A percentile compares a stretch with the other conserved stretches of the same genome.
Evolutionary conservation across 2,113 vertebrate genomes (phyloP).

Genomic region (Cinclus mexicanus): DNA sequence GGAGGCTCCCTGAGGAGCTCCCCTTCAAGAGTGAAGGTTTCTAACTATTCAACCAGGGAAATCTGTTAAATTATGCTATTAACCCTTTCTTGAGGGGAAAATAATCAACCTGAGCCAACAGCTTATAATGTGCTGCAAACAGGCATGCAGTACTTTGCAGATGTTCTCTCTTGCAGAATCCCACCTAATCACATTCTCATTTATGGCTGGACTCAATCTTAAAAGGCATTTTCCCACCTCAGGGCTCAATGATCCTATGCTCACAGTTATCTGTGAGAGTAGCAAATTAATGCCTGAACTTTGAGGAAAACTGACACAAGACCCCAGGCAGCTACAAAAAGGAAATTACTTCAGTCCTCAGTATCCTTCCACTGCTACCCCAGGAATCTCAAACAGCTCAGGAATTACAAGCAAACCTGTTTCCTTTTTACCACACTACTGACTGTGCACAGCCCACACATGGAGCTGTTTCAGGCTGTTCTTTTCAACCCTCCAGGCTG

Average conservation of each 20-base stretch:
- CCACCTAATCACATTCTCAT: too few relatives aligned
- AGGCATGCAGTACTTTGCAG: background rate
- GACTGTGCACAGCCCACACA: rapidly evolving
- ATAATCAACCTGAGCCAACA: background rate
- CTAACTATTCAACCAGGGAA: background rate
- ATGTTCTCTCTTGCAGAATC: background rate
- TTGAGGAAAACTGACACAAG: background rate
- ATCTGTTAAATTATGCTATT: background rate
- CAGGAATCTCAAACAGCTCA: background rate
- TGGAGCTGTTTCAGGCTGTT: background rate
- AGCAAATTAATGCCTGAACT: background rate
- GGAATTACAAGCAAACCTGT: background rate
- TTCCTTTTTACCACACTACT: background rate
- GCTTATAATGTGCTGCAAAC: rapidly evolving
- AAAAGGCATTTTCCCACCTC: background rate
- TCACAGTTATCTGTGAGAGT: background rate
- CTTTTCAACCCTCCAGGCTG: background rate
- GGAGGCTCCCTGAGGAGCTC: background rate
- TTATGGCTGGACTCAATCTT: background rate
- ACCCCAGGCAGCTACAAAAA: background rate
- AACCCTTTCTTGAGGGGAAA: background rate
- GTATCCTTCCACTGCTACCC: background rate
- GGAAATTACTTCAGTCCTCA: background rate
- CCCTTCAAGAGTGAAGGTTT: background rate
- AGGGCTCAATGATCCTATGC: background rate